Base-by-base conservation (phyloP, 2,797 vertebrate genomes). In the Argentina silus region DNA sequence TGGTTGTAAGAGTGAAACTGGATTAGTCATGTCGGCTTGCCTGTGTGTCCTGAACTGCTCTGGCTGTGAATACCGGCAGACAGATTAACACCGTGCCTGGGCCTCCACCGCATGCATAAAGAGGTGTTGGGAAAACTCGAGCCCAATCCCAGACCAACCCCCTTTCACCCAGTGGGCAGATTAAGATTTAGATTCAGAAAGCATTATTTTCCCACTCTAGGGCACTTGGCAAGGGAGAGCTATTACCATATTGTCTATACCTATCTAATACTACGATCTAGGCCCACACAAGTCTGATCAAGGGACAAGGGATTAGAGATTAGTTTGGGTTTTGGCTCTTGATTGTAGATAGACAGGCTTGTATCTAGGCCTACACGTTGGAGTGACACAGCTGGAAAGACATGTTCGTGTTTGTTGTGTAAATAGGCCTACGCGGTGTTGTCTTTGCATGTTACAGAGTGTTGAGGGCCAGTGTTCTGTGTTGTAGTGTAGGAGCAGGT, bases 41-140 rank as follows among this genome's bases (percentile, higher is more conserved):
- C 78, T 78, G 72, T 85, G 85, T 89, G 89, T 89, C 87, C 89
- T 90, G 89, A 81, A 88, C 90, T 90, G 72, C 12, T 88, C 87
- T 70, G 79, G 81, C 83, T 87, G 87, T 86, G 84, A 88, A 90
- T 85, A 89, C 86, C 83, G 44, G 85, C 83, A 42, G 85, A 83
- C 83, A 92, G 91, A 92, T 93, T 93, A 93, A 83, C 83, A 17
- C 85, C 82, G 14, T 48, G 45, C 88, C 83, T 92, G 87, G 89
- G 87, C 88, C 84, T 86, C 77, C 76, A 66, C 83, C 79, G 84
- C 83, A 80, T 87, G 84, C 74, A 81, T 74, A 69, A 78, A 85
- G 87, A 83, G 81, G 53, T 73, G 85, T 85, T 87, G 78, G 78
- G 85, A 83, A 67, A 43, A 80, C 88, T 91, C 89, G 87, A 78